Percentiles rank a stretch among this genome's conserved stretches.
Evolutionary conservation across 2,797 vertebrate species (phyloP).

Genomic region (Enteromius radiatus): DNA sequence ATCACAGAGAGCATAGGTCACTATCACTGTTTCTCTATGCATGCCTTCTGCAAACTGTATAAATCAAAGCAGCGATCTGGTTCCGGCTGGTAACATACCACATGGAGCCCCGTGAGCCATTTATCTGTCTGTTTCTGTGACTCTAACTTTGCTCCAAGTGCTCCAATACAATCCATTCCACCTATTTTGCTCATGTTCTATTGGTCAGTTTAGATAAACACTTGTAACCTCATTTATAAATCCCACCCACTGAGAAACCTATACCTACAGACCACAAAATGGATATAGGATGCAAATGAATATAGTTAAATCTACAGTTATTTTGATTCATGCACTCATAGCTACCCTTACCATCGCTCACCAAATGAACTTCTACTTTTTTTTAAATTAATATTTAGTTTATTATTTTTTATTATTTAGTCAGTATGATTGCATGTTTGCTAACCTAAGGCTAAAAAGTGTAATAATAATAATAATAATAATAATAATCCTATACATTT

Average conservation of each 20-base stretch:
- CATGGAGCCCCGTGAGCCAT: constrained; percentile 55
- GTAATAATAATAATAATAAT: too few species aligned
- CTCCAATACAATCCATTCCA: constrained; percentile 1
- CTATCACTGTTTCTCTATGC: neutral
- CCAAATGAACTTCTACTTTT: neutral
- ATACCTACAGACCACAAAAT: neutral
- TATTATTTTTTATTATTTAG: too few species aligned
- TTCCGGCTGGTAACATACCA: constrained; percentile 37
- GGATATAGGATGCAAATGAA: neutral
- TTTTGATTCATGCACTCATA: neutral
- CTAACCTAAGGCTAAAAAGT: neutral
- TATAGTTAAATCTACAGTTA: neutral
- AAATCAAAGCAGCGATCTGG: constrained; percentile 45
- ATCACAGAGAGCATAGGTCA: constrained; percentile 61
- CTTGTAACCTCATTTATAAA: neutral
- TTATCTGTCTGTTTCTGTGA: constrained; percentile 60
- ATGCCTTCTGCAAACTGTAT: constrained; percentile 28
- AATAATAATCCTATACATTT: neutral
- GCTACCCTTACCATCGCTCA: neutral
- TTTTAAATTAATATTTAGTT: neutral
- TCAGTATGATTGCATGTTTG: too few species aligned
- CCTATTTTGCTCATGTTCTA: constrained; percentile 3
- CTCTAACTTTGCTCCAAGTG: constrained; percentile 1
- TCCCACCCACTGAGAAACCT: constrained; percentile 17
- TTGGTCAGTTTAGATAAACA: constrained; percentile 45